Evolutionary conservation across 2,113 vertebrate genomes (phyloP), one percentile per base, ranked within the genome.

Genomic region (Bombycilla garrulus): DNA sequence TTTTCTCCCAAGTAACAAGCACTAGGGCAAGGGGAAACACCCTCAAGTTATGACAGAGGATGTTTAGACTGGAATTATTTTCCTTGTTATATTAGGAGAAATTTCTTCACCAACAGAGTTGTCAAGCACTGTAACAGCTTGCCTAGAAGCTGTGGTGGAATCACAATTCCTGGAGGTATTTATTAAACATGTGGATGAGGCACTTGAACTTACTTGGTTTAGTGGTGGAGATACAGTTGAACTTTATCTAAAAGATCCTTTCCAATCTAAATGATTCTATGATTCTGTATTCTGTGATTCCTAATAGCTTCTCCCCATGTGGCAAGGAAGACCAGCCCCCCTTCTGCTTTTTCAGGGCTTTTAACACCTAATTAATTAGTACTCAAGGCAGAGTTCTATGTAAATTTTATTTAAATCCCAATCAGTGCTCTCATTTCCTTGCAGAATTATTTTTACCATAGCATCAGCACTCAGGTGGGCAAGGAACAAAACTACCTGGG

Each of bases 371-470:
- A 94, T 97, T 96, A 97, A 98, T 97, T 97, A 96, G 92, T 95
- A 97, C 84, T 97, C 90, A 95, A 96, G 86, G 66, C 86, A 96
- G 79, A 93, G 10, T 93, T 97, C 97, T 97, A 98, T 96, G 96
- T 86, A 98, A 98, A 97, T 97, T 88, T 91, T 97, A 98, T 97
- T 98, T 97, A 97, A 97, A 97, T 98, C 86, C 81, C 88, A 97
- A 97, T 96, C 96, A 97, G 81, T 65, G 86, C 71, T 97, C 95
- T 95, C 94, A 94, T 96, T 97, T 98, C 95, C 96, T 74, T 93
- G 82, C 90, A 84, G 79, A 89, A 86, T 95, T 98, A 97, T 97
- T 98, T 98, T 97, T 97, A 95, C 86, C 85, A 77, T 44, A 95
- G 72, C 74, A 10, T 66, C 93, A 97, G 86, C 79, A 92, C 86